Evolutionary conservation across 30 jellyfish, hydroid and myxozoan species (phyloP).

Genomic region (Catostylus mosaicus): DNA sequence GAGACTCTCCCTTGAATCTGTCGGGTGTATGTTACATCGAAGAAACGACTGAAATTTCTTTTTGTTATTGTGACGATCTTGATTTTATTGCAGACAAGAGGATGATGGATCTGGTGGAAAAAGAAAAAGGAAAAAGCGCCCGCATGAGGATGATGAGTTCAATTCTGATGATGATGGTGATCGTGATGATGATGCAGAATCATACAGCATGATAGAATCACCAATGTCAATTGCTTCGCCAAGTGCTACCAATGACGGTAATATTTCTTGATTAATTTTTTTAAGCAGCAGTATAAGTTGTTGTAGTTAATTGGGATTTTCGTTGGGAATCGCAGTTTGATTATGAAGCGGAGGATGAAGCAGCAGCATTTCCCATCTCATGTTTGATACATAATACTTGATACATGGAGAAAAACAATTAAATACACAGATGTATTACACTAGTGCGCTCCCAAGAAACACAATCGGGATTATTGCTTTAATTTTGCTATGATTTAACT

Average conservation of each 20-base stretch:
- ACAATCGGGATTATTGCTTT: no score
- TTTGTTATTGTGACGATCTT: not conserved
- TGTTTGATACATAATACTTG: no score
- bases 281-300: not conserved
- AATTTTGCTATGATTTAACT: no score
- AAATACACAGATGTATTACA: no score
- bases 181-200: constrained; percentile 61
- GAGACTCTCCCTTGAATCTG: no score
- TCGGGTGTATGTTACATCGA: no score
- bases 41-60: no score
- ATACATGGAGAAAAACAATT: no score
- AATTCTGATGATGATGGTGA: constrained; percentile 60
- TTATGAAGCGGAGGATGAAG: not conserved
- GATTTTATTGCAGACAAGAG: constrained; percentile 42
- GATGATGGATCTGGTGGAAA: constrained; percentile 47
- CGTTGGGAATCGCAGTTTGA: no score
- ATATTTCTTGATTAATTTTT: not conserved
- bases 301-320: no score
- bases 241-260: constrained; percentile 30
- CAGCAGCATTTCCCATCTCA: no score
- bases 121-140: constrained; percentile 49
- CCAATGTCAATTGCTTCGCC: constrained; percentile 64
- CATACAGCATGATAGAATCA: constrained; percentile 58
- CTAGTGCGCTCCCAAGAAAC: no score
- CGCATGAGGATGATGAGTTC: constrained; percentile 63